Percentiles rank a stretch among this genome's conserved stretches.
These are phyloP conservation scores for Folsomia manolachei DNA, from an alignment of 2,888 invertebrate species.

Conservation along the genomic window DNA sequence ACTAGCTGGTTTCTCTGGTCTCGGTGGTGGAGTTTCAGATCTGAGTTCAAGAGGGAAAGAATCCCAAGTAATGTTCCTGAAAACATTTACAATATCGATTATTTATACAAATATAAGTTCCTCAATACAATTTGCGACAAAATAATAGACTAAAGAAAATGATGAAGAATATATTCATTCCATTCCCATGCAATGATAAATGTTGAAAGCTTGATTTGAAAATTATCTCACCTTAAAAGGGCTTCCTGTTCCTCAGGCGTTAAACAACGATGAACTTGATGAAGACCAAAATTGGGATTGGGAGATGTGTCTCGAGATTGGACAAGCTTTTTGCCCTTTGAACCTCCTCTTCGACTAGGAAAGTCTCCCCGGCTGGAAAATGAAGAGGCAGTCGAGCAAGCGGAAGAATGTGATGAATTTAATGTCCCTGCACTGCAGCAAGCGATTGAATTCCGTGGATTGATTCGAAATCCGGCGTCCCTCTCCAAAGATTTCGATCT, in stretches of 20 bases:
- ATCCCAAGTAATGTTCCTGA: conserved; percentile 41
- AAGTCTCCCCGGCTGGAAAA: not conserved
- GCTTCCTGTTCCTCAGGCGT: conserved; percentile 46
- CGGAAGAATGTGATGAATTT: not conserved
- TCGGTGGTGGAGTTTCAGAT: conserved; percentile 26
- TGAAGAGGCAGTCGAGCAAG: no score
- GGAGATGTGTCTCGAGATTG: not conserved
- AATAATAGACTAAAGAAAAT: no score
- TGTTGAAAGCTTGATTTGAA: no score
- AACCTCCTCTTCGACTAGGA: not conserved
- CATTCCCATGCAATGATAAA: no score
- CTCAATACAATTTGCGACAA: no score
- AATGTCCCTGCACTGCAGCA: conserved; percentile 10
- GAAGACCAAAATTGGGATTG: conserved; percentile 4
- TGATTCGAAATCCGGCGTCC: conserved; percentile 8
- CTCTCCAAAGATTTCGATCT: conserved; percentile 41
- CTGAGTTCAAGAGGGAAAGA: not conserved
- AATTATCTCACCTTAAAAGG: no score
- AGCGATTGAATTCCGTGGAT: not conserved
- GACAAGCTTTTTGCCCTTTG: not conserved
- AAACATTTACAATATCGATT: no score
- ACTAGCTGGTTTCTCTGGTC: conserved; percentile 37
- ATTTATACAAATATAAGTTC: no score
- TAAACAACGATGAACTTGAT: conserved; percentile 39
- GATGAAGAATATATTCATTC: no score